Evolutionary conservation across 2,797 vertebrate genomes (phyloP), one percentile per base, ranked within the genome.

Genomic region (Sandelia bainsii): DNA sequence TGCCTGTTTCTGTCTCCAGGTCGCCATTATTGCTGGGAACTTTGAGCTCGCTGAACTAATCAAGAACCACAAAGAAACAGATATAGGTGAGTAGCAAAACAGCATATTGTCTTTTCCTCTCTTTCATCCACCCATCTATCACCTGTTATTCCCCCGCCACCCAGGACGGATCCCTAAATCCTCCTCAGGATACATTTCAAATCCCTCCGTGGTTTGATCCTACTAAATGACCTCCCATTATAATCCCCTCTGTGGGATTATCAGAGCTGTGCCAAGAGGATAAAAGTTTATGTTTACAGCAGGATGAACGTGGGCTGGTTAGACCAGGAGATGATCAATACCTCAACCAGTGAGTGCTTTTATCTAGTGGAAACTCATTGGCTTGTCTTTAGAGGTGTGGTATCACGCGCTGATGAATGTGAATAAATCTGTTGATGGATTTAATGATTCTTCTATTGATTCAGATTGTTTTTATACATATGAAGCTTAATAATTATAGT

Each of bases 41-140:
- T 98, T 99, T 83, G 97, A 99, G 82, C 95, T 99, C n/a, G 97
- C 96, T 0, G 97, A 99, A 78, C 96, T 97, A 75, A 95, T 99
- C 89, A 98, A 96, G 94, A 98, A 95, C 88, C 97, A 99, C 91
- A 97, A 95, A 89, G 96, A 97, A 78, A 93, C 93, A 2, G 97
- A 98, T 86, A 89, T 96, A n/a, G 97, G 98, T 99, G 91, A 96
- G 97, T 91, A 37, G 60, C 45, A 46, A 13, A 29, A 14, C 32
- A 4, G 19, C 10, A 17, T 1, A 42, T 58, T 44, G n/a, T 62
- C 52, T 44, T 16, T 27, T 44, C 40, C 32, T 51, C 50, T 44
- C 27, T 23, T 59, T 54, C 27, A 19, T 22, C 19, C 2, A 3
- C 34, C 49, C 27, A 16, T 63, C 48, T 32, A 5, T n/a, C 54